A percentile compares a stretch with the other conserved stretches of the same genome.
phyloP scores from a whole-genome alignment of 2,888 invertebrate species.

The Ischnus inquisitorius region DNA sequence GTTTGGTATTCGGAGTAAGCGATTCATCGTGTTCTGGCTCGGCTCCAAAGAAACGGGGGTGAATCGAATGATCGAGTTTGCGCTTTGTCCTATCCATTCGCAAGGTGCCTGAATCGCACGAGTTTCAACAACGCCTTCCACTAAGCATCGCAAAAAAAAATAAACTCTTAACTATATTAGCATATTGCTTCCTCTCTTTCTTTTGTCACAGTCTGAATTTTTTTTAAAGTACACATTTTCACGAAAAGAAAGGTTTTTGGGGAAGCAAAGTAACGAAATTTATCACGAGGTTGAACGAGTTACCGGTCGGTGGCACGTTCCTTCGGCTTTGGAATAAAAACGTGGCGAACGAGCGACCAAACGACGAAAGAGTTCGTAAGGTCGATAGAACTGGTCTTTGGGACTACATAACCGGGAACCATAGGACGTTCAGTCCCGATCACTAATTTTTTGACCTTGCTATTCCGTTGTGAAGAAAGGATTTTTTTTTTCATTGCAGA shows the following conservation, averaged over 20 bases:
- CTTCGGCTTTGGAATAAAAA: too few relatives aligned
- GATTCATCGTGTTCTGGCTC: slow-evolving; percentile 14
- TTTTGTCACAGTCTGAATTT: too few relatives aligned
- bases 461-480: neutral
- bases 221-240: too few relatives aligned
- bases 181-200: too few relatives aligned
- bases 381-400: slow-evolving; percentile 76
- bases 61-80: neutral
- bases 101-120: neutral
- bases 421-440: neutral
- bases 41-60: slow-evolving; percentile 62
- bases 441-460: neutral
- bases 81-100: neutral
- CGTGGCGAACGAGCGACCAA: too few relatives aligned
- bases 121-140: neutral
- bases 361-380: slow-evolving; percentile 73
- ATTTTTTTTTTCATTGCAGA: slow-evolving; percentile 85
- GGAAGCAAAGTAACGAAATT: neutral
- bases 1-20: slow-evolving; percentile 25
- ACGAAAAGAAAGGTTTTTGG: too few relatives aligned
- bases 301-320: neutral
- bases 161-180: too few relatives aligned
- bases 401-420: neutral
- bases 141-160: neutral
- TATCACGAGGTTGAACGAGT: neutral